A percentile compares a stretch with the other conserved stretches of the same genome.
phyloP scores from a whole-genome alignment of 1,140 invertebrate genomes.

The Drosophila bifasciata region DNA sequence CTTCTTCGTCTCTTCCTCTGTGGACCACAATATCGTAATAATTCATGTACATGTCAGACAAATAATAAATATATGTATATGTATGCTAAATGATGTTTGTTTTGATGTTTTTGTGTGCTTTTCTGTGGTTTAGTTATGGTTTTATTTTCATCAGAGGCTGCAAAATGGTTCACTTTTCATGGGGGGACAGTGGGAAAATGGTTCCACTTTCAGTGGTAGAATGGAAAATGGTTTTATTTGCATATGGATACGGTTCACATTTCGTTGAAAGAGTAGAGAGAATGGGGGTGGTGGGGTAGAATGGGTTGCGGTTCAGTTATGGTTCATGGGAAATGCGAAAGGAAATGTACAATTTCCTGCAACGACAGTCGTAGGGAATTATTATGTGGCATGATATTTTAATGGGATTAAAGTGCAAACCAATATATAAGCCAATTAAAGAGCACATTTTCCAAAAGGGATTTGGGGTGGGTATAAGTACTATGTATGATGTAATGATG shows the following conservation, averaged over 20 bases:
- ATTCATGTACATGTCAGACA: slow-evolving; percentile 50
- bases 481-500: no score
- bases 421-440: slow-evolving; percentile 36
- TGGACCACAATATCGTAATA: slow-evolving; percentile 34
- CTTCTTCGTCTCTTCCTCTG: no score
- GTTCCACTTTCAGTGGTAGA: no score
- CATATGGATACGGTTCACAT: no score
- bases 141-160: background rate
- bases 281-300: no score
- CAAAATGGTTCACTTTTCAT: no score
- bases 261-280: no score
- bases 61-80: slow-evolving; percentile 37
- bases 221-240: no score
- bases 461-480: no score
- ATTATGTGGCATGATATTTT: slow-evolving; percentile 5
- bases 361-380: no score
- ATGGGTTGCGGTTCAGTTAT: background rate
- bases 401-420: slow-evolving; percentile 33
- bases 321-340: slow-evolving; percentile 23
- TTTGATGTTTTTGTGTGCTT: slow-evolving; percentile 16
- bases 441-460: background rate
- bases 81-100: slow-evolving; percentile 49
- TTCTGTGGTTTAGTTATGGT: slow-evolving; percentile 42
- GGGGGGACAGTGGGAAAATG: no score
- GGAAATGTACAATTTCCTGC: slow-evolving; percentile 47